Percentiles rank a stretch among this genome's conserved stretches.
These are phyloP conservation scores for Calycopis cecrops DNA, from an alignment of 1,140 invertebrate species.

Conservation along the genomic window DNA sequence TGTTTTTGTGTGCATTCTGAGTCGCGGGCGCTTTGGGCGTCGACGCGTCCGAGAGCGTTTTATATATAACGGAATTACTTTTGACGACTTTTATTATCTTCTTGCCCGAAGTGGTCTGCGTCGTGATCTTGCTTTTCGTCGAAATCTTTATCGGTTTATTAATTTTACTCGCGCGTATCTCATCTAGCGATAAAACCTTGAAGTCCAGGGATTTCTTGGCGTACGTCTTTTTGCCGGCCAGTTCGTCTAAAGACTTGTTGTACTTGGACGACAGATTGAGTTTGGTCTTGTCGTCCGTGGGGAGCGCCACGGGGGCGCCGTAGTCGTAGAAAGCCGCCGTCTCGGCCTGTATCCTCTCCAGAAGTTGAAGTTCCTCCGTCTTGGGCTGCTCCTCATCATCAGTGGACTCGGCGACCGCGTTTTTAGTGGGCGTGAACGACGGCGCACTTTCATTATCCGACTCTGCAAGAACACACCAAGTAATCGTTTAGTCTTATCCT, in stretches of 20 bases:
- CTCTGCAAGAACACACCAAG: conserved; percentile 81
- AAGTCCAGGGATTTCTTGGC: conserved; percentile 50
- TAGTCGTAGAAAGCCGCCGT: conserved; percentile 81
- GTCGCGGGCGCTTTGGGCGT: conserved; percentile 25
- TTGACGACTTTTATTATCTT: conserved; percentile 65
- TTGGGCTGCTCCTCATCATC: conserved; percentile 65
- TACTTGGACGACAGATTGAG: conserved; percentile 47
- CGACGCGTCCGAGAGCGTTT: conserved; percentile 50
- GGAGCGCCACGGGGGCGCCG: conserved; percentile 35
- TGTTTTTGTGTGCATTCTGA: conserved; percentile 39
- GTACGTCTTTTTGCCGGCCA: conserved; percentile 44
- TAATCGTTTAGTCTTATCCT: conserved; percentile 43
- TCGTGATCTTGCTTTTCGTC: conserved; percentile 44
- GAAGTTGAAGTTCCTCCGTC: conserved; percentile 79
- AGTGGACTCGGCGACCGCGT: conserved; percentile 34
- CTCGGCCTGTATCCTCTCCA: conserved; percentile 82
- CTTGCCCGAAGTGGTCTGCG: conserved; percentile 53
- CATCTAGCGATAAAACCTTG: conserved; percentile 58
- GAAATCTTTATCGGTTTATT: conserved; percentile 45
- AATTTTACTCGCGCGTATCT: conserved; percentile 50
- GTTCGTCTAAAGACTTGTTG: conserved; percentile 53
- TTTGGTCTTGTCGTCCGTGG: conserved; percentile 45
- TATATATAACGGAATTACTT: conserved; percentile 66
- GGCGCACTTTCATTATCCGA: conserved; percentile 81
- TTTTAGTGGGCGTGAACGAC: conserved; percentile 76